These are phyloP conservation scores for Psittacula derbiana DNA, from an alignment of 2,797 vertebrate species.

Conservation along the genomic window DNA sequence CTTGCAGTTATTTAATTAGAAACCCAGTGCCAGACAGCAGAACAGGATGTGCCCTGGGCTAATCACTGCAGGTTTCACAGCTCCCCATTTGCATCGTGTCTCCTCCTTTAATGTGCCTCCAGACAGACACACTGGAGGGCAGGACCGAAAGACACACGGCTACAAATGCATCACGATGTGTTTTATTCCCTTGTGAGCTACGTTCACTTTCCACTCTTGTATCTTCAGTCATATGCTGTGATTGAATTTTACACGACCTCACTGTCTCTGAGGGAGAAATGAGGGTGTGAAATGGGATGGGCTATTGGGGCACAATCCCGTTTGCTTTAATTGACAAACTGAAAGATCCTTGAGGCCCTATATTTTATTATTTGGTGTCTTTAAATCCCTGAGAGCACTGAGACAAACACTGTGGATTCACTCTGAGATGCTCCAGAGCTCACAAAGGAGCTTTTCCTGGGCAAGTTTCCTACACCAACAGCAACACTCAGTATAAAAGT, in stretches of 20 bases:
- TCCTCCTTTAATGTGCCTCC: background rate
- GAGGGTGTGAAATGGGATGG: background rate
- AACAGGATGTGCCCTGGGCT: background rate
- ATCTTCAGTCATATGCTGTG: background rate
- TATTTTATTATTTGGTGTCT: rapidly evolving
- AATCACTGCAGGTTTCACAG: background rate
- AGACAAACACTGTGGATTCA: rapidly evolving
- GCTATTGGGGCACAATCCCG: background rate
- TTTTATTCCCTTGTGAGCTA: background rate
- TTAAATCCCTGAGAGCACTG: background rate
- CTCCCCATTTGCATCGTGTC: background rate
- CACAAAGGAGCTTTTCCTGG: rapidly evolving
- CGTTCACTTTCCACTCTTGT: background rate
- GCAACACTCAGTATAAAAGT: rapidly evolving
- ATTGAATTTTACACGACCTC: background rate
- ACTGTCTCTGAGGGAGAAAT: background rate
- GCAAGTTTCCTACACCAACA: background rate
- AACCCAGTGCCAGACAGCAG: background rate
- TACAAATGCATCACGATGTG: background rate
- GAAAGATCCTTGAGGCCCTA: background rate
- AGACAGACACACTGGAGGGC: background rate
- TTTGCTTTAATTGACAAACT: background rate
- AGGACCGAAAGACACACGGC: background rate
- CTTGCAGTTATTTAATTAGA: conserved; percentile 32
- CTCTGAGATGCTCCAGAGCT: background rate